Conservation (phyloP, 2,888 invertebrate genomes). For the Rhamphomyia laevipes region DNA sequence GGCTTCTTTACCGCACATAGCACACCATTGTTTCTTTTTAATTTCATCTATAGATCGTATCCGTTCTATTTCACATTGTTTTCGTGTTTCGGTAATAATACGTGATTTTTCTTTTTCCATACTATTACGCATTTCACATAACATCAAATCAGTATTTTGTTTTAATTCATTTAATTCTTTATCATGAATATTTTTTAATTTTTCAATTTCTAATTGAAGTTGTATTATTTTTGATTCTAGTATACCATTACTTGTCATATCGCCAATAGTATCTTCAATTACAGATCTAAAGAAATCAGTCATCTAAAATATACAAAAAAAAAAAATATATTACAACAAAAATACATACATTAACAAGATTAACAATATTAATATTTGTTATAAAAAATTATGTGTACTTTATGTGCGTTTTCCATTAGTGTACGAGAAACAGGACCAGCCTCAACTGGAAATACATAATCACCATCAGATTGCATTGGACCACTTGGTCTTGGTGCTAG, state of each 20-base stretch:
- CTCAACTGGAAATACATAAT: constrained; percentile 39
- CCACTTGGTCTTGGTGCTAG: constrained; percentile 39
- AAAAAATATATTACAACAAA: constrained; percentile 3
- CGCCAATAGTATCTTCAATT: constrained; percentile 53
- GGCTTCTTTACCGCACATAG: constrained; percentile 75
- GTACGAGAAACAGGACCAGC: constrained; percentile 46
- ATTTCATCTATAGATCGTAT: constrained; percentile 57
- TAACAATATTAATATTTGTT: background rate
- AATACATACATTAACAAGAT: background rate
- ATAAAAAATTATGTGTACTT: constrained; percentile 33
- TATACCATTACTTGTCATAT: constrained; percentile 44
- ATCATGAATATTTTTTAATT: constrained; percentile 55
- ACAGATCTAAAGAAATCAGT: constrained; percentile 58
- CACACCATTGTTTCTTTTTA: constrained; percentile 89
- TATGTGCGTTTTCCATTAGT: constrained; percentile 47
- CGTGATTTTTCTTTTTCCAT: constrained; percentile 59
- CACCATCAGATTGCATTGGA: constrained; percentile 36
- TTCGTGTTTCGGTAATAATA: constrained; percentile 50
- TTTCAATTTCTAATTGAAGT: constrained; percentile 57
- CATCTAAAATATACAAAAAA: constrained; percentile 39
- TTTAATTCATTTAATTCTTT: constrained; percentile 64
- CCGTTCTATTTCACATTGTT: constrained; percentile 56
- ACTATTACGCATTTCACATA: constrained; percentile 56
- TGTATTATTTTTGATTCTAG: constrained; percentile 46
- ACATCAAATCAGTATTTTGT: constrained; percentile 47